Evolutionary conservation across 2,888 invertebrate species (phyloP).

Genomic region (Ectemnius cavifrons): DNA sequence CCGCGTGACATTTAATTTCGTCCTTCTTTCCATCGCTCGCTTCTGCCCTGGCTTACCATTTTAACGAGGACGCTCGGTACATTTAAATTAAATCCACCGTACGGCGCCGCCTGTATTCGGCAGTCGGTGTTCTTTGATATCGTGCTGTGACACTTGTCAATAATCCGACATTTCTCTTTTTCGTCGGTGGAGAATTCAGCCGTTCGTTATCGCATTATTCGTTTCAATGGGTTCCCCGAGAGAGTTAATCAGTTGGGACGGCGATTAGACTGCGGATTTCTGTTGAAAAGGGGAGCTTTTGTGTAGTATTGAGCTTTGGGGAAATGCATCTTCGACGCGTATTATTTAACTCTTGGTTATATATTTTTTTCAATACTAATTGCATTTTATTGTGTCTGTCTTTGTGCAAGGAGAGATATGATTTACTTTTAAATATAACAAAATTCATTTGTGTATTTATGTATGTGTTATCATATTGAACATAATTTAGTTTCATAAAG

Average conservation of each 20-base stretch:
- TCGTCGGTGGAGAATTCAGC: background rate
- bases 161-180: background rate
- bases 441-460: too few relatives aligned
- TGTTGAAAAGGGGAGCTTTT: too few relatives aligned
- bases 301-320: too few relatives aligned
- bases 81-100: background rate
- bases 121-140: background rate
- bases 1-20: constrained; percentile 34
- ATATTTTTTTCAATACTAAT: too few relatives aligned
- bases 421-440: too few relatives aligned
- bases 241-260: background rate
- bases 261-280: too few relatives aligned
- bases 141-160: background rate
- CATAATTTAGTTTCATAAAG: too few relatives aligned
- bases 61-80: background rate
- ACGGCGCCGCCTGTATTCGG: background rate
- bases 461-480: too few relatives aligned
- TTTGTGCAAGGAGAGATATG: too few relatives aligned
- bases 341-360: too few relatives aligned
- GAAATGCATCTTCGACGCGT: too few relatives aligned
- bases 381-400: too few relatives aligned
- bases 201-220: background rate
- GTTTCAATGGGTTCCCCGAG: background rate
- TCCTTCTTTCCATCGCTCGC: constrained; percentile 5
- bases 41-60: constrained; percentile 2